Evolutionary conservation across 2,797 vertebrate species (phyloP).

Genomic region (Propithecus deckenii): DNA sequence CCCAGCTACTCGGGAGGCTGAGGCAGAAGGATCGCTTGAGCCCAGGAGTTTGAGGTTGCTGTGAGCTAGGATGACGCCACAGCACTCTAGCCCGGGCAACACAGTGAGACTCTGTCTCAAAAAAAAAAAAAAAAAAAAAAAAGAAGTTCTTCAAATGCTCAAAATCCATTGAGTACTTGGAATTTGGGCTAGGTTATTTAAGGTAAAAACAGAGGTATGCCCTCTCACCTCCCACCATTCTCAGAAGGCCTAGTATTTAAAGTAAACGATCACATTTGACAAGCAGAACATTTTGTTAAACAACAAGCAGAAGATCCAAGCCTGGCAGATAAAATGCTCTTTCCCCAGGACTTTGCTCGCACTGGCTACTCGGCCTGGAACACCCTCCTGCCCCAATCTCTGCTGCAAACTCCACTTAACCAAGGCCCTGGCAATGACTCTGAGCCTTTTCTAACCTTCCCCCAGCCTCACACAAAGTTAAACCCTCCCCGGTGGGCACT

Average conservation of each 20-base stretch:
- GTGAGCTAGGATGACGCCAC: too few relatives aligned
- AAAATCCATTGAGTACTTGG: neutral
- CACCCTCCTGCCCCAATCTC: neutral
- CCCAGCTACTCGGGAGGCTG: too few relatives aligned
- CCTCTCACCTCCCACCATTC: neutral
- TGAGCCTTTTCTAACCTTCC: neutral
- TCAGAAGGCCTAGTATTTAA: neutral
- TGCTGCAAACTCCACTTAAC: too few relatives aligned
- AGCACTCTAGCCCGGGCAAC: too few relatives aligned
- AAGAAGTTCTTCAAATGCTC: neutral
- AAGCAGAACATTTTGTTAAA: neutral
- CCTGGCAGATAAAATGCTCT: neutral
- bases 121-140: too few relatives aligned
- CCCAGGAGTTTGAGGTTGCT: too few relatives aligned
- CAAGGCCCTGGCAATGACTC: neutral
- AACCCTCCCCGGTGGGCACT: rapidly evolving
- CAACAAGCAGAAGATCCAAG: neutral
- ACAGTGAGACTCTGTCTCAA: too few relatives aligned
- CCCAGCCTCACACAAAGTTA: too few relatives aligned
- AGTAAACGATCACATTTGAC: neutral
- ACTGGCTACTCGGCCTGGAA: neutral
- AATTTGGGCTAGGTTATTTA: neutral
- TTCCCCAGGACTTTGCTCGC: neutral
- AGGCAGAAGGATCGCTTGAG: too few relatives aligned
- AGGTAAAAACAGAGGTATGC: neutral